Evolutionary conservation across 2,888 invertebrate species (phyloP).

Genomic region (Choreutis nemorana): DNA sequence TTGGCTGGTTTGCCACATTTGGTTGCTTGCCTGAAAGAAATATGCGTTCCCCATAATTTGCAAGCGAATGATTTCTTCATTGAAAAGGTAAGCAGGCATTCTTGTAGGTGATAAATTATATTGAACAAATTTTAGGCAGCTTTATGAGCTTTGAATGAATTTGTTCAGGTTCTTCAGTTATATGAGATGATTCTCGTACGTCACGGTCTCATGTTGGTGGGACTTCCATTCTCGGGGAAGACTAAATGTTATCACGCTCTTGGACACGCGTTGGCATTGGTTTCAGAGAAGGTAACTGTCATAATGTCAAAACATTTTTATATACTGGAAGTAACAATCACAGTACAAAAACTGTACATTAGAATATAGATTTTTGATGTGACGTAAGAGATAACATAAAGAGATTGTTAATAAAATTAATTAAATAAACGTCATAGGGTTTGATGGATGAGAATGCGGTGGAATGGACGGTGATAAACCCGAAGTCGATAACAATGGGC

Average conservation of each 20-base stretch:
- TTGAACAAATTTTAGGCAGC: neutral
- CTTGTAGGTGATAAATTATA: neutral
- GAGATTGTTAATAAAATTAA: conserved; percentile 4
- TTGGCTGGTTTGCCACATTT: conserved; percentile 77
- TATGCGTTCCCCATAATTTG: conserved; percentile 76
- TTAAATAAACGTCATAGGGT: conserved; percentile 60
- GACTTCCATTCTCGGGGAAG: conserved; percentile 92
- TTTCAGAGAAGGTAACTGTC: conserved; percentile 77
- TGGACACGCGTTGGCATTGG: conserved; percentile 79
- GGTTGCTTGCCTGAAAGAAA: conserved; percentile 56
- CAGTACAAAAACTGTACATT: too few relatives aligned
- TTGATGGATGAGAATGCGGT: conserved; percentile 79
- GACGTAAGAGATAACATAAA: too few relatives aligned
- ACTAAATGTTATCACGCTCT: conserved; percentile 84
- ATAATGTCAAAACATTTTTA: too few relatives aligned
- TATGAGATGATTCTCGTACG: conserved; percentile 96
- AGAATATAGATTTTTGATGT: too few relatives aligned
- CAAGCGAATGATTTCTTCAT: conserved; percentile 87
- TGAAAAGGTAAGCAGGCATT: conserved; percentile 65
- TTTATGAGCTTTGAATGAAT: neutral
- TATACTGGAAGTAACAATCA: too few relatives aligned
- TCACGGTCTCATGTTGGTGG: conserved; percentile 95
- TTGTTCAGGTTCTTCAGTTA: conserved; percentile 67
- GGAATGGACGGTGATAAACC: conserved; percentile 86
- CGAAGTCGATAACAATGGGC: conserved; percentile 95